Base-by-base conservation (phyloP, 2,888 invertebrate species). In the Zele albiditarsus region DNA sequence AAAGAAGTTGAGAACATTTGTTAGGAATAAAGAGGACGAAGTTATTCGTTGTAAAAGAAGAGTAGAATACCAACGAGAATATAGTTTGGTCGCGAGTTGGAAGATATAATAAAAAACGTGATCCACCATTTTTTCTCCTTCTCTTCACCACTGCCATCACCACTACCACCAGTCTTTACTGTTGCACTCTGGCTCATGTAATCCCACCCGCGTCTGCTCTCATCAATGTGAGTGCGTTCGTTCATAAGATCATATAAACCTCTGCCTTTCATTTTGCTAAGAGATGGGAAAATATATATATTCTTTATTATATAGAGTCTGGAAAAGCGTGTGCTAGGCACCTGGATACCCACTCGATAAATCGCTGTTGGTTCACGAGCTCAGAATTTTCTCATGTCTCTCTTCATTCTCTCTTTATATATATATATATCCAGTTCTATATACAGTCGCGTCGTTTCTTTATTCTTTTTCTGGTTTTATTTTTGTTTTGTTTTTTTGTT, bases 341-440 rank as follows among this genome's bases (percentile, higher is more conserved):
- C 82, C 84, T 82, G 82, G 38, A 82, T 83, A 82, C 79, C 79
- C 66, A 74, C 80, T 84, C 84, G 83, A 86, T 85, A 84, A 85
- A 84, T 84, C 78, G 79, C 78, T 78, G 76, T 65, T 78, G 74
- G 74, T 74, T 78, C 78, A 74, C 77, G 73, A 73, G 42, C 73
- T 76, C 73, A 75, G 77, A 69, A 49, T 76, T 71, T 77, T 66
- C 69, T 71, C 76, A 65, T 25, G 68, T 68, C 49, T 66, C 69
- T 38, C 73, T 74, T 74, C 68, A 63, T 71, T 49, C 74, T 31
- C 67, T 62, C 68, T 16, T 42, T 63, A 12, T 38, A 38, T 38
- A 38, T 38, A 6, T 12, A 8, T 38, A 38, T 6, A 38, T 8
- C 4, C 53, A 73, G 8, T 20, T 20, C 5, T 53, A 46, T n/a